phyloP scores from a whole-genome alignment of 1,140 invertebrate species.

The Anoplophora glabripennis region DNA sequence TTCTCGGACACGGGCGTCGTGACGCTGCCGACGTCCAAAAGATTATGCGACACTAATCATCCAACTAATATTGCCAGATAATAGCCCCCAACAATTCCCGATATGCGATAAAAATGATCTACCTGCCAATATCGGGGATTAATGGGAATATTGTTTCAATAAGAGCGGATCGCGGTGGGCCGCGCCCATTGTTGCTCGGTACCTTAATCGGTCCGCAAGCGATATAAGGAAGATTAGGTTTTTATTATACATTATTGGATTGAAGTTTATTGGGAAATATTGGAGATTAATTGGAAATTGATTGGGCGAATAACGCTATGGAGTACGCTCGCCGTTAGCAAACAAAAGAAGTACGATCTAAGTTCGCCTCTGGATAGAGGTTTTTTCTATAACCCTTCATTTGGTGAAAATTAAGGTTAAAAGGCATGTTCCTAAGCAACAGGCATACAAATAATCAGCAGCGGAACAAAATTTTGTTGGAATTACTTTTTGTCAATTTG shows the following conservation, averaged over 20 bases:
- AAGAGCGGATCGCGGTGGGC: background rate
- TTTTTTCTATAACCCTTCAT: no score
- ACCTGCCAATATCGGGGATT: conserved; percentile 35
- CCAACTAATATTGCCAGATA: background rate
- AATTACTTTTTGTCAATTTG: no score
- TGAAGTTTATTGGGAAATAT: no score
- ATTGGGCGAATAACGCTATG: no score
- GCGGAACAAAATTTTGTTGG: no score
- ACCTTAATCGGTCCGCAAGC: background rate
- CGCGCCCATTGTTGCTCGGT: conserved; percentile 2
- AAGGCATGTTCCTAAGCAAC: no score
- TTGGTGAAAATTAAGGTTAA: no score
- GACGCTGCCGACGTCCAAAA: conserved; percentile 6
- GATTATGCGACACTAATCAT: conserved; percentile 16
- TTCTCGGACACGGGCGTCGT: background rate
- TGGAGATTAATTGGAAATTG: no score
- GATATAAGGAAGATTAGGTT: conserved; percentile 5
- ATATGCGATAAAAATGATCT: conserved; percentile 35
- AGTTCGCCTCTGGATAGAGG: no score
- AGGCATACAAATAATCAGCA: no score
- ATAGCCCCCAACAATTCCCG: conserved; percentile 26
- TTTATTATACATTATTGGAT: background rate
- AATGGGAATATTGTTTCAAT: conserved; percentile 34
- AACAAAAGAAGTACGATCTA: no score
- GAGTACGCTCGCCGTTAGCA: no score